Conservation (phyloP, 2,888 invertebrate species). For the Hydrotaea diabolus region DNA sequence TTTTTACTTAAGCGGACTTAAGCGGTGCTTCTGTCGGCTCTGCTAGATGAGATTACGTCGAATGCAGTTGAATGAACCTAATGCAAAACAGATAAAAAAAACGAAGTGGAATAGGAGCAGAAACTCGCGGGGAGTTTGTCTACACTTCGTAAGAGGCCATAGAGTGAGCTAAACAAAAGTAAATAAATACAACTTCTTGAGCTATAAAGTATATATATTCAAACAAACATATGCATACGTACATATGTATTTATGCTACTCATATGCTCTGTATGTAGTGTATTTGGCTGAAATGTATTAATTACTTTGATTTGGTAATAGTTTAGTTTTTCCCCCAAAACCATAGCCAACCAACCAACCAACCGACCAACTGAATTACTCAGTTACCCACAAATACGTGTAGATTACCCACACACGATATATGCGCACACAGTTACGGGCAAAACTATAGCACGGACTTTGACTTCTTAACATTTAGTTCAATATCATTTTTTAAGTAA, state of each 20-base stretch:
- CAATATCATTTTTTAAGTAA: too few species aligned
- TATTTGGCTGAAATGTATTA: slow-evolving; percentile 33
- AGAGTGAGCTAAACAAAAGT: not conserved
- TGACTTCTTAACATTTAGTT: too few species aligned
- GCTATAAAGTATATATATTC: not conserved
- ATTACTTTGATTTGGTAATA: slow-evolving; percentile 53
- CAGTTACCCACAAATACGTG: not conserved
- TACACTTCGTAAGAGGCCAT: not conserved
- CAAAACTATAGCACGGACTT: too few species aligned
- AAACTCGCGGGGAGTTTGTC: not conserved
- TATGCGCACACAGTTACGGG: not conserved
- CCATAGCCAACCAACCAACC: not conserved
- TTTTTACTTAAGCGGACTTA: not conserved
- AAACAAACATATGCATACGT: not conserved
- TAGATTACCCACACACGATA: not conserved
- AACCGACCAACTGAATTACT: not conserved
- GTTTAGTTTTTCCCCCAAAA: slow-evolving; percentile 31
- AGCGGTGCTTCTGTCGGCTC: not conserved
- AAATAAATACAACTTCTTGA: not conserved
- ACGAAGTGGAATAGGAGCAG: not conserved
- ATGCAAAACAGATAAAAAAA: not conserved
- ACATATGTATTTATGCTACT: not conserved
- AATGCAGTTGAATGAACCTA: slow-evolving; percentile 43
- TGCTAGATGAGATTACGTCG: not conserved
- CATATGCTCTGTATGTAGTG: too few species aligned